These are phyloP conservation scores for Agrypnus murinus DNA, from an alignment of 2,888 invertebrate genomes.

Conservation along the genomic window DNA sequence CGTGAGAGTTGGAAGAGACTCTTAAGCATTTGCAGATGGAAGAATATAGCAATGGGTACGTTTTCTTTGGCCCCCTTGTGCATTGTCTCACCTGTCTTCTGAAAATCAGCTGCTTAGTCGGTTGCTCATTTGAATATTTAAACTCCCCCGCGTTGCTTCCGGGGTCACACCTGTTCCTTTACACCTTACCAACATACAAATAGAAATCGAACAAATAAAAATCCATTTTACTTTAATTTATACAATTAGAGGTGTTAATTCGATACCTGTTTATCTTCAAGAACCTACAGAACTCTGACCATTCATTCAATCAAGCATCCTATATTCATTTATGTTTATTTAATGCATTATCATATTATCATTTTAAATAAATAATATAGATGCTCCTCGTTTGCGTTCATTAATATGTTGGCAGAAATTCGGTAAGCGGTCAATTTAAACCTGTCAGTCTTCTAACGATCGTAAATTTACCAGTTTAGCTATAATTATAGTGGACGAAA, in stretches of 20 bases:
- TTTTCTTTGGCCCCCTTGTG: slow-evolving; percentile 39
- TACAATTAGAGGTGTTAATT: slow-evolving; percentile 45
- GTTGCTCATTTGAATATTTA: slow-evolving; percentile 62
- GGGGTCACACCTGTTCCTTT: slow-evolving; percentile 59
- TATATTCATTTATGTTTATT: not conserved
- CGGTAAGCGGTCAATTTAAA: slow-evolving; percentile 27
- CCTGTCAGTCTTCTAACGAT: slow-evolving; percentile 24
- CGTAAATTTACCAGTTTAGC: slow-evolving; percentile 23
- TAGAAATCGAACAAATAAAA: slow-evolving; percentile 30
- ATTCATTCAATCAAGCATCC: not conserved
- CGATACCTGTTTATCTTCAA: slow-evolving; percentile 18
- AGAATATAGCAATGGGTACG: slow-evolving; percentile 8
- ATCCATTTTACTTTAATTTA: slow-evolving; percentile 44
- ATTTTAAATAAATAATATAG: not conserved
- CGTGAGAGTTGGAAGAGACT: slow-evolving; percentile 35
- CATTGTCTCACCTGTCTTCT: slow-evolving; percentile 59
- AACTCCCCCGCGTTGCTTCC: slow-evolving; percentile 59
- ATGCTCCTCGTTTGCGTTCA: slow-evolving; percentile 4
- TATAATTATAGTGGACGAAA: slow-evolving; percentile 24
- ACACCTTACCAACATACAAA: slow-evolving; percentile 38
- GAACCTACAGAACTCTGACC: not conserved
- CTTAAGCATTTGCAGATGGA: slow-evolving; percentile 32
- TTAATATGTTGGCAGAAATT: slow-evolving; percentile 30
- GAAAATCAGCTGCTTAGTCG: slow-evolving; percentile 60
- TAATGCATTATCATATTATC: not conserved